Conservation (phyloP, 2,113 vertebrate species). For the Cyprinodon tularosa region DNA sequence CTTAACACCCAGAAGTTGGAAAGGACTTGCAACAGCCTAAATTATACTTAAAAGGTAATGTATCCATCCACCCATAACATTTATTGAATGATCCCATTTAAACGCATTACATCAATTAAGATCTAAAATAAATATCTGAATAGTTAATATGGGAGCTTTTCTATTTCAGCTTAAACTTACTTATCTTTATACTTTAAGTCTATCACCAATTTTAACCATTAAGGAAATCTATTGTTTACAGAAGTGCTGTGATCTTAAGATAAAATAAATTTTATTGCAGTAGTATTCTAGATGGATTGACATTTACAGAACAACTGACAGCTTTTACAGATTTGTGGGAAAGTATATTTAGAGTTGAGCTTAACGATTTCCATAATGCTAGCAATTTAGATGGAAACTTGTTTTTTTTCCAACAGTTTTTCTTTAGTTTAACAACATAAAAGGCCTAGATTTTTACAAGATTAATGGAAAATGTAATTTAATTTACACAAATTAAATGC, state of each 20-base stretch:
- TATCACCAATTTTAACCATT: no score
- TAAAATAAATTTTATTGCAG: not conserved
- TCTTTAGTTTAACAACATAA: not conserved
- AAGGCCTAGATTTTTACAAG: no score
- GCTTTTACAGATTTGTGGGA: slow-evolving; percentile 1
- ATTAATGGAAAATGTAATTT: not conserved
- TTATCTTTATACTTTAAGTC: no score
- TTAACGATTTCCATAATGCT: not conserved
- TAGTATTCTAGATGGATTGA: not conserved
- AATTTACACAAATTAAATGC: not conserved
- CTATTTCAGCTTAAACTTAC: no score
- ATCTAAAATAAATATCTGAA: no score
- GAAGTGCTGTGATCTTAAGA: not conserved
- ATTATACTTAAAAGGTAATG: not conserved
- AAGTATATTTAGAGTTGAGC: not conserved
- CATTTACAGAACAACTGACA: not conserved
- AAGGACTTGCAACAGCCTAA: not conserved
- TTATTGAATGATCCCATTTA: no score
- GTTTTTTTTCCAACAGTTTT: not conserved
- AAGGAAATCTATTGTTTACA: no score
- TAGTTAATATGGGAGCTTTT: no score
- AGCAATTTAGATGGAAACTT: not conserved
- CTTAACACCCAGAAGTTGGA: not conserved
- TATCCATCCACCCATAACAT: not conserved
- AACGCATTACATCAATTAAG: no score